Evolutionary conservation across 2,888 invertebrate genomes (phyloP), one percentile per base, ranked within the genome.

Genomic region (Drosophila mulleri): DNA sequence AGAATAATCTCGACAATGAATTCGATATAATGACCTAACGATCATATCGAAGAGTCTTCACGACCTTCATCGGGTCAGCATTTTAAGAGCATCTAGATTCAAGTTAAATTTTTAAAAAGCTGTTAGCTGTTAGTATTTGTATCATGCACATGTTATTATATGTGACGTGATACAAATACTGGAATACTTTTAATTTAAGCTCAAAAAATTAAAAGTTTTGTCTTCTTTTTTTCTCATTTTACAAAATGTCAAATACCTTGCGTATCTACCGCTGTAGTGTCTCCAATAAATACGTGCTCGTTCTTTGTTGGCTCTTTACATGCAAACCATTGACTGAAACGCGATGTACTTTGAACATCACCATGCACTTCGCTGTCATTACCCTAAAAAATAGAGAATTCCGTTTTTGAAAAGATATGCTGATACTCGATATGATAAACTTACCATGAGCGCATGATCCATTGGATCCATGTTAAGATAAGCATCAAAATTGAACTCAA

Each of bases 291-390:
- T 26, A 35, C 20, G 8, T 44, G 18, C 11, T 82, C 79, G 44
- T 52, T 70, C 44, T 65, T 78, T 14, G 52, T n/a, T 32, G 52
- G 42, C 52, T 77, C 81, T 53, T 85, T 90, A 8, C 75, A 77
- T 23, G 68, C 95, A 94, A 98, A 98, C 96, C 97, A 97, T 75
- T 95, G 95, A 90, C 96, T 96, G 92, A 97, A 97, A 26, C 96
- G 94, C 26, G 96, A 96, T 75, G 95, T 95, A 53, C 95, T 94
- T 53, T 94, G 91, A 6, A 54, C 20, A 50, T 79, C 67, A 11
- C 65, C 61, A 35, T 74, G 69, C 8, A 61, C 67, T 9, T 70
- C 71, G 16, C 39, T 26, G 50, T 83, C 77, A 59, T 80, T 79
- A 11, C 71, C 70, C 85, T 85, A 63, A 12, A 67, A 14, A 35